Conservation (phyloP, 2,888 invertebrate species). For the Chelonus formosanus region DNA sequence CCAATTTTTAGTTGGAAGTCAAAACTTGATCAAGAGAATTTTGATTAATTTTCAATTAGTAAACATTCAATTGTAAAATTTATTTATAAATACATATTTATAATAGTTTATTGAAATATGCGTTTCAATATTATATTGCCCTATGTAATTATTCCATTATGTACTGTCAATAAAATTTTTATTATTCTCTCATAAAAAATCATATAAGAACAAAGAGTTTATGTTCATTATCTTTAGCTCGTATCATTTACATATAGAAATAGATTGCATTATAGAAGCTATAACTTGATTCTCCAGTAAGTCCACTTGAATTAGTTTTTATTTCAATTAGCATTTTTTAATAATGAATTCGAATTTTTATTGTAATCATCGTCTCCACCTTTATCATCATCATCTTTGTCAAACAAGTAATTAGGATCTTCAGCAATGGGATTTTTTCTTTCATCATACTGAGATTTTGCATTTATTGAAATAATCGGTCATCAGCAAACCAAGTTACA, state of each 20-base stretch:
- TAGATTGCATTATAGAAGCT: no score
- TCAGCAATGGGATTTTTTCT: conserved; percentile 73
- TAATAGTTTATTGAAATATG: no score
- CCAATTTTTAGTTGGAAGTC: conserved; percentile 55
- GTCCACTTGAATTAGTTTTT: conserved; percentile 33
- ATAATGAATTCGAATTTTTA: conserved; percentile 79
- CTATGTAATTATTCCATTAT: no score
- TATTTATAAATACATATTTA: no score
- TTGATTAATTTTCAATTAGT: conserved; percentile 3
- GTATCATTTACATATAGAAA: no score
- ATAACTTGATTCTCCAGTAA: no score
- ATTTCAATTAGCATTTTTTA: conserved; percentile 31
- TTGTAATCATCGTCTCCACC: conserved; percentile 71
- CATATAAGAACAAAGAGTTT: no score
- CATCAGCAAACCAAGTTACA: conserved; percentile 56
- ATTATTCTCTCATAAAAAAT: no score
- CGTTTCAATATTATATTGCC: no score
- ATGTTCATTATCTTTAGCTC: no score
- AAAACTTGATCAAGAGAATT: conserved; percentile 42
- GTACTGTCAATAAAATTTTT: no score
- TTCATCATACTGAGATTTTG: conserved; percentile 69
- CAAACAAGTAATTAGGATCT: conserved; percentile 69
- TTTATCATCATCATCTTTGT: conserved; percentile 66
- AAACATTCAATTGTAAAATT: conserved; percentile 25
- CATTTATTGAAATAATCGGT: conserved; percentile 60